Conservation (phyloP, 2,888 invertebrate species). For the Agonopterix subpropinquella region DNA sequence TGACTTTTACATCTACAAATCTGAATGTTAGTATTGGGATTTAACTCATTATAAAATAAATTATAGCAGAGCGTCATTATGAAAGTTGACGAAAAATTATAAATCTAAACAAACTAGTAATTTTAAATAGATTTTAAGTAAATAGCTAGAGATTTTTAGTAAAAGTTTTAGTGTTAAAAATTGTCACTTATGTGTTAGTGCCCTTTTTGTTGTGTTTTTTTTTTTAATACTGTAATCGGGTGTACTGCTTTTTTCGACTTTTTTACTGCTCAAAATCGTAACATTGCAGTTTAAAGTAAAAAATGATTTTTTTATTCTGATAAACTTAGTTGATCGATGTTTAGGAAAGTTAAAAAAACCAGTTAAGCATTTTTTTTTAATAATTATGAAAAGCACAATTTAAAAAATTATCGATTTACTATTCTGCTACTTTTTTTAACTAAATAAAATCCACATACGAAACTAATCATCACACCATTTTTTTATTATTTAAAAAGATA, state of each 20-base stretch:
- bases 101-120: no score
- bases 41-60: no score
- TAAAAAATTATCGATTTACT: not conserved
- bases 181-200: slow-evolving; percentile 22
- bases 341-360: slow-evolving; percentile 26
- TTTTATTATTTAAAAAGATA: not conserved
- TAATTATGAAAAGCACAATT: slow-evolving; percentile 9
- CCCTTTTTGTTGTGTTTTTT: slow-evolving; percentile 13
- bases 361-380: slow-evolving; percentile 42
- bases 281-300: no score
- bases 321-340: not conserved
- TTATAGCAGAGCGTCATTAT: not conserved
- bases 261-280: no score
- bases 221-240: not conserved
- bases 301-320: not conserved
- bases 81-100: no score
- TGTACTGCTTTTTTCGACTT: no score
- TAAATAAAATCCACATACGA: not conserved
- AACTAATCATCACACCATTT: not conserved
- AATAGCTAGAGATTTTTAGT: slow-evolving; percentile 1
- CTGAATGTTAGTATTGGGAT: no score
- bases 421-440: not conserved
- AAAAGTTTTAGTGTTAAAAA: slow-evolving; percentile 6
- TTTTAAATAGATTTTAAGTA: slow-evolving; percentile 23
- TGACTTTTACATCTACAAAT: no score